Evolutionary conservation across 2,888 invertebrate species (phyloP).

Genomic region (Rhorus exstirpatorius): DNA sequence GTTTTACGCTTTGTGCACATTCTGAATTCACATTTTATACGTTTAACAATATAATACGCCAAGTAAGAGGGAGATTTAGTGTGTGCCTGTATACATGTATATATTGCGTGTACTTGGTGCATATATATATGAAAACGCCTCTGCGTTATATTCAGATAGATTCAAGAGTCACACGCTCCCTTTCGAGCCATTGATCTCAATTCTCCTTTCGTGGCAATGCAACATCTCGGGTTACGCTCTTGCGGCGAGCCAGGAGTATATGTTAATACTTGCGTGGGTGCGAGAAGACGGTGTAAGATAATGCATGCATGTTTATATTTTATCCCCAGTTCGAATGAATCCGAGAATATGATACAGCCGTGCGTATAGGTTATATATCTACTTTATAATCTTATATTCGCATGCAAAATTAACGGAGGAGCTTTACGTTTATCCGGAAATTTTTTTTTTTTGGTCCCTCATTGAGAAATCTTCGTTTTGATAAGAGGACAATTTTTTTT

Average conservation of each 20-base stretch:
- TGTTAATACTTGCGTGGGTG: constrained; percentile 66
- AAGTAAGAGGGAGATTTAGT: constrained; percentile 12
- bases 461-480: too few species aligned
- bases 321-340: too few species aligned
- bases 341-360: too few species aligned
- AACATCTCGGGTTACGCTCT: constrained; percentile 72
- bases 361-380: too few species aligned
- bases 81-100: neutral
- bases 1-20: constrained; percentile 2
- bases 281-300: too few species aligned
- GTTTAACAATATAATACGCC: constrained; percentile 23
- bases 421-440: too few species aligned
- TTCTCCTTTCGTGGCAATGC: constrained; percentile 70
- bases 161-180: constrained; percentile 73
- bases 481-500: too few species aligned
- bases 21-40: neutral
- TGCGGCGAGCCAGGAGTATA: constrained; percentile 45
- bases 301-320: neutral
- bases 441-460: too few species aligned
- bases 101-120: neutral
- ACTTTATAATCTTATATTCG: too few species aligned
- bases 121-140: constrained; percentile 58
- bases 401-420: too few species aligned
- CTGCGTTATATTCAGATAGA: constrained; percentile 71
- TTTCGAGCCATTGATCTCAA: constrained; percentile 74